These are phyloP conservation scores for Dolichallabes microphthalmus DNA, from an alignment of 2,113 vertebrate species.

Conservation along the genomic window DNA sequence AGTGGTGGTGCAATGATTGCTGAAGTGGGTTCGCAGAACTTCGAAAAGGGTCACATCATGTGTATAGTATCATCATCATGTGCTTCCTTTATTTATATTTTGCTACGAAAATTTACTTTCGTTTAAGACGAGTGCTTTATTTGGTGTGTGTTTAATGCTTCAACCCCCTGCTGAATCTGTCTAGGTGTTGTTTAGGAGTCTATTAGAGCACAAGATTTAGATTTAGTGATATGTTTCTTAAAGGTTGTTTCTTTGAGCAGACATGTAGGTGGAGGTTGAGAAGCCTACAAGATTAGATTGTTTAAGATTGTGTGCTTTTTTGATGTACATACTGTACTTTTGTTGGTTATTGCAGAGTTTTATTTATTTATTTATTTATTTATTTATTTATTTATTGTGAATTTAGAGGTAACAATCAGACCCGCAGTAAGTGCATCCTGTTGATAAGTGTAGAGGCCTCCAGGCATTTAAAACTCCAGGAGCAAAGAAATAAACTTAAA, in stretches of 20 bases:
- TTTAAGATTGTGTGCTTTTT: constrained; percentile 68
- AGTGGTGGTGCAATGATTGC: neutral
- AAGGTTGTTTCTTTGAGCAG: constrained; percentile 66
- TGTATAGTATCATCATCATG: neutral
- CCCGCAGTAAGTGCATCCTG: constrained; percentile 2
- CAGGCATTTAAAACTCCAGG: constrained; percentile 13
- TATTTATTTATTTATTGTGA: constrained; percentile 51
- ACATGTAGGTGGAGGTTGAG: constrained; percentile 72
- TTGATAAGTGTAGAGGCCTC: neutral
- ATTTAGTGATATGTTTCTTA: constrained; percentile 68
- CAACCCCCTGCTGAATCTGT: constrained; percentile 72
- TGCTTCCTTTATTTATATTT: neutral
- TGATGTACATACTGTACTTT: constrained; percentile 67
- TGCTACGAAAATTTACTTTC: neutral
- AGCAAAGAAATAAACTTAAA: neutral
- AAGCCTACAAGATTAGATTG: constrained; percentile 72
- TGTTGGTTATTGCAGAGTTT: constrained; percentile 63
- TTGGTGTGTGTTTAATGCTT: constrained; percentile 61
- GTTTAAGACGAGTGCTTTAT: neutral
- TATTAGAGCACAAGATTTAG: constrained; percentile 62
- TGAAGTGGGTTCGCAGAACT: neutral
- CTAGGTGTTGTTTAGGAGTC: constrained; percentile 60
- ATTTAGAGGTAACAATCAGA: constrained; percentile 63
- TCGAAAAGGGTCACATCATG: neutral
- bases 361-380: neutral